Evolutionary conservation across 1,140 invertebrate genomes (phyloP), one percentile per base, ranked within the genome.

Genomic region (Spodoptera frugiperda): DNA sequence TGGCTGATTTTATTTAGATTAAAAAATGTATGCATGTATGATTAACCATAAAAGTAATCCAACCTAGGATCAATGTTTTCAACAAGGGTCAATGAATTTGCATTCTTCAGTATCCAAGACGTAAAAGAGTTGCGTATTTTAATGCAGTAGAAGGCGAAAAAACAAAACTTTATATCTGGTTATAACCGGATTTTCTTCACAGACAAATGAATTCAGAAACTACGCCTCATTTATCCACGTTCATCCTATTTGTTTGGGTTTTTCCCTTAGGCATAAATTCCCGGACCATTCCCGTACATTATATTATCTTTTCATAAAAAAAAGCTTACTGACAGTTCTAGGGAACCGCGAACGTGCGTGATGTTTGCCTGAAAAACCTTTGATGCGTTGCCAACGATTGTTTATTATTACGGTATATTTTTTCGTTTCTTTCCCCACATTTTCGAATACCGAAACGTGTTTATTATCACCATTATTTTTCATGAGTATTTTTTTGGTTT

Each of bases 241-340:
- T 55, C 11, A 2, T 3, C 54, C 21, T 12, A 19, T 10, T 25
- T 55, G 21, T 55, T 55, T 55, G 54, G n/a, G 25, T 55, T 55
- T 6, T 25, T 15, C 21, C 10, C 19, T 55, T 39, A 39, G 33
- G 33, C 33, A 39, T 39, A 39, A 39, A 39, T 39, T 39, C 33
- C 33, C 33, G 33, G 9, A 39, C 9, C 33, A 55, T 55, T 55
- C 54, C 10, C 54, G 54, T 55, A 21, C 19, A 21, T 25, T 25
- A 53, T 53, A 53, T 53, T 53, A 53, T 53, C 51, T 53, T 17
- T 25, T 9, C 54, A 19, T 21, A 59, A 61, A 59, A 61, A 10
- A n/a, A 10, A 21, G 8, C 53, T 54, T 17, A 54, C 55, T n/a
- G 55, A 59, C 21, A 30, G 55, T 59, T 59, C 12, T 15, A 44